Conservation (phyloP, 2,888 invertebrate genomes). For the Byasa hedistus region DNA sequence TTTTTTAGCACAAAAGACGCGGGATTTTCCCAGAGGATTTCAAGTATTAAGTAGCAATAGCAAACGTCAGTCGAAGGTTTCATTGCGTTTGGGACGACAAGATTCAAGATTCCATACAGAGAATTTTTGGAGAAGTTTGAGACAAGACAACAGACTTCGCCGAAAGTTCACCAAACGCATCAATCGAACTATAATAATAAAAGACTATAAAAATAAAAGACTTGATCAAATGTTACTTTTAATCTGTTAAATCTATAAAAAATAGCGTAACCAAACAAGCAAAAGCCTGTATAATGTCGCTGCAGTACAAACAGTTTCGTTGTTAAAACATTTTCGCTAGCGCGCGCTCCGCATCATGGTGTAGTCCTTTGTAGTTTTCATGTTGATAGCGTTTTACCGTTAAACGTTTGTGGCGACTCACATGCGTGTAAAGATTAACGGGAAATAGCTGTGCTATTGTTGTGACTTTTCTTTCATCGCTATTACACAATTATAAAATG, state of each 20-base stretch:
- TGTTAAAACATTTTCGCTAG: background rate
- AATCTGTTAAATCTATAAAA: background rate
- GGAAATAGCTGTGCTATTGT: conserved; percentile 2
- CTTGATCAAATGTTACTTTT: background rate
- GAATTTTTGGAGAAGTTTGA: too few species aligned
- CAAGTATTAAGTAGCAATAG: too few species aligned
- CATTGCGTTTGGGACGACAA: too few species aligned
- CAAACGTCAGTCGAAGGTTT: too few species aligned
- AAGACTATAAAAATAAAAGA: background rate
- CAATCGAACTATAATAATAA: background rate
- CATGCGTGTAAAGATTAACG: conserved; percentile 1
- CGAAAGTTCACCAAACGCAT: too few species aligned
- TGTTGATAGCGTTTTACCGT: conserved; percentile 17
- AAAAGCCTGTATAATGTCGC: background rate
- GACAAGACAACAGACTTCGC: too few species aligned
- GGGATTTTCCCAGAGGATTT: too few species aligned
- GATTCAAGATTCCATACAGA: too few species aligned
- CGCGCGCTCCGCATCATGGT: background rate
- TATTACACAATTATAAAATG: background rate
- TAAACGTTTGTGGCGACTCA: background rate
- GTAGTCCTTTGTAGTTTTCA: conserved; percentile 20
- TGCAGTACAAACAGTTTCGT: background rate
- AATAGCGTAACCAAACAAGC: background rate
- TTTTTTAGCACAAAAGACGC: too few species aligned
- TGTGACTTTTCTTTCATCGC: background rate